Conservation (phyloP, 2,113 vertebrate species). For the Morone chrysops region DNA sequence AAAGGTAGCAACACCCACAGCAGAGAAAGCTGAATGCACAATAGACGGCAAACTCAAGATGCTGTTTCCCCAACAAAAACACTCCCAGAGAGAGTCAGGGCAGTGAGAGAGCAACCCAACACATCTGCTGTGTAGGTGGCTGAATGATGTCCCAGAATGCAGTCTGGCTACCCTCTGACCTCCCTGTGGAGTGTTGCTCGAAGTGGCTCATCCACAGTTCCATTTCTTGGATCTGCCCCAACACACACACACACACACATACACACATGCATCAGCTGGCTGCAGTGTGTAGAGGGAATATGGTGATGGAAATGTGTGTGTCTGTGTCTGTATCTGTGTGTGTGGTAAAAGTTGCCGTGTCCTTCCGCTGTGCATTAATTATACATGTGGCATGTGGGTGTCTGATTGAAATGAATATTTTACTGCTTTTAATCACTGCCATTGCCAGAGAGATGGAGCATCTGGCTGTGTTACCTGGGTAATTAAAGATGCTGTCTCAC, state of each 20-base stretch:
- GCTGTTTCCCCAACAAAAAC: slow-evolving; percentile 67
- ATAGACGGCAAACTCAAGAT: slow-evolving; percentile 44
- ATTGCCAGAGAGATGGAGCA: slow-evolving; percentile 80
- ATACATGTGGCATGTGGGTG: slow-evolving; percentile 80
- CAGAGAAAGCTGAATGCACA: slow-evolving; percentile 32
- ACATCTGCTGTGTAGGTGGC: slow-evolving; percentile 80
- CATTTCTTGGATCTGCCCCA: slow-evolving; percentile 32
- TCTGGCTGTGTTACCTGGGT: slow-evolving; percentile 82
- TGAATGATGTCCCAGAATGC: slow-evolving; percentile 74
- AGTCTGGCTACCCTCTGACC: slow-evolving; percentile 72
- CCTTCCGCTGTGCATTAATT: slow-evolving; percentile 79
- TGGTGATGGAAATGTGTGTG: slow-evolving; percentile 47
- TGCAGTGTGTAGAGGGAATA: slow-evolving; percentile 43
- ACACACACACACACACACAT: slow-evolving; percentile 42
- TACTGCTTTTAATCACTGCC: slow-evolving; percentile 82
- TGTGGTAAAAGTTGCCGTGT: slow-evolving; percentile 65
- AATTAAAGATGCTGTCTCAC: slow-evolving; percentile 80
- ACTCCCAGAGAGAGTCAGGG: slow-evolving; percentile 68
- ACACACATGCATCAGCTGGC: slow-evolving; percentile 51
- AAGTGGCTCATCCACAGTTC: slow-evolving; percentile 64
- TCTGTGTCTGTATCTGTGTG: slow-evolving; percentile 45
- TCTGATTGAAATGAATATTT: slow-evolving; percentile 83
- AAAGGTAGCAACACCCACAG: slow-evolving; percentile 59
- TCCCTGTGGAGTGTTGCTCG: slow-evolving; percentile 60
- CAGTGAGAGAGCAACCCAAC: slow-evolving; percentile 60